phyloP scores from a whole-genome alignment of 2,113 vertebrate genomes.

The Morone chrysops region DNA sequence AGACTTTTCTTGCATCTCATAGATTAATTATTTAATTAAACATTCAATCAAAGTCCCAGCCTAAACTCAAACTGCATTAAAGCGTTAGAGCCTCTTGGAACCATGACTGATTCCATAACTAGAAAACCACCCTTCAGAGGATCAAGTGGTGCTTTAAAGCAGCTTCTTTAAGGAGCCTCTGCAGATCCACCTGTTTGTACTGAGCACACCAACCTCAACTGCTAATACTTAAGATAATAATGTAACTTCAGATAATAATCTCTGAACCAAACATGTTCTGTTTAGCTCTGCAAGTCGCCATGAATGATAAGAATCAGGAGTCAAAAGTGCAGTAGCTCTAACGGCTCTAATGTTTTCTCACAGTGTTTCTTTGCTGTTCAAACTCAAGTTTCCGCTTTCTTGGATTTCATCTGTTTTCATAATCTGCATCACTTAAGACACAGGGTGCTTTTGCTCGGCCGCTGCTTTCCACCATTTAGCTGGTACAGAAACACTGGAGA shows the following conservation, averaged over 20 bases:
- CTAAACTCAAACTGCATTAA: not conserved
- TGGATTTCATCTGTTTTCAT: slow-evolving; percentile 68
- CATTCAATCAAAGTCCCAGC: no score
- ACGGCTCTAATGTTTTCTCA: slow-evolving; percentile 45
- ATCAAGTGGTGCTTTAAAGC: slow-evolving; percentile 49
- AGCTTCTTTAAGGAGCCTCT: slow-evolving; percentile 20
- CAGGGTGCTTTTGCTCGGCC: slow-evolving; percentile 23
- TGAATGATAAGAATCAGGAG: slow-evolving; percentile 58
- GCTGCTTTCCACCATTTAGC: not conserved
- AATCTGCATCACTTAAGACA: slow-evolving; percentile 68
- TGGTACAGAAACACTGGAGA: not conserved
- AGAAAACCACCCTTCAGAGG: slow-evolving; percentile 43
- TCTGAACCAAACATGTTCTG: not conserved
- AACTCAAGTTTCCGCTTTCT: slow-evolving; percentile 49
- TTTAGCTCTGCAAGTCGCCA: slow-evolving; percentile 13
- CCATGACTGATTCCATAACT: not conserved
- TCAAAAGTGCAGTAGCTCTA: slow-evolving; percentile 54
- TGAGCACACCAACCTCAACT: slow-evolving; percentile 4
- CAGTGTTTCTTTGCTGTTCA: slow-evolving; percentile 56
- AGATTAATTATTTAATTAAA: not conserved
- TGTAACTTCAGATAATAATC: slow-evolving; percentile 27
- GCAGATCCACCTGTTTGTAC: slow-evolving; percentile 37
- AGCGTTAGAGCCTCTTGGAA: not conserved
- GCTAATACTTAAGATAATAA: slow-evolving; percentile 30
- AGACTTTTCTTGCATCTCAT: no score